Evolutionary conservation across 2,797 vertebrate species (phyloP), one percentile per base, ranked within the genome.

Genomic region (Enoplosus armatus): DNA sequence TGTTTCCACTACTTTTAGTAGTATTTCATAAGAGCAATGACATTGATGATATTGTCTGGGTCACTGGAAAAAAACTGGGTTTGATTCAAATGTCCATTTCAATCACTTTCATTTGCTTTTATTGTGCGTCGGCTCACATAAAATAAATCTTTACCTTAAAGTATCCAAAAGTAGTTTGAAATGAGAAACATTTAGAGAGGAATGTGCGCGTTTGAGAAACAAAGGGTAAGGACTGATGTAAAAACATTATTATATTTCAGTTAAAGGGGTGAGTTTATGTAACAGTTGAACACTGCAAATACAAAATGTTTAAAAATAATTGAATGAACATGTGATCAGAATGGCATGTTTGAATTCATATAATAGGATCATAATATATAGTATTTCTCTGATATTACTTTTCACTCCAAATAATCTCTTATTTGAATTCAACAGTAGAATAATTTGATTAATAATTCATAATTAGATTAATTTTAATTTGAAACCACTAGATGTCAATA

Each of bases 401-500:
- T 35, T 39, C 12, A 22, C 33, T 37, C 37, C 37, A 39, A 39
- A 14, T 12, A n/a, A n/a, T n/a, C n/a, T n/a, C n/a, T n/a, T n/a
- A n/a, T n/a, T n/a, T n/a, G n/a, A n/a, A n/a, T 18, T 56, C 14
- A 27, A 27, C 45, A 43, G 65, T 11, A 54, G 35, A 72, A 63
- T 67, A 29, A 79, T 58, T 41, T n/a, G n/a, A n/a, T n/a, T n/a
- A n/a, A n/a, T n/a, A n/a, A n/a, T n/a, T n/a, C n/a, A n/a, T n/a
- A n/a, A n/a, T n/a, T n/a, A n/a, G n/a, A n/a, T n/a, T n/a, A n/a
- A n/a, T n/a, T n/a, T n/a, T n/a, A 8, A 67, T 39, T 53, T 53
- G 6, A 60, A 68, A 77, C 86, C 91, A 89, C 87, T 87, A 86
- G 86, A 88, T 89, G 90, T 92, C 90, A 80, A 61, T 73, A 79